A percentile compares a stretch with the other conserved stretches of the same genome.
Evolutionary conservation across 2,113 vertebrate genomes (phyloP).

Genomic region (Burhinus bistriatus): DNA sequence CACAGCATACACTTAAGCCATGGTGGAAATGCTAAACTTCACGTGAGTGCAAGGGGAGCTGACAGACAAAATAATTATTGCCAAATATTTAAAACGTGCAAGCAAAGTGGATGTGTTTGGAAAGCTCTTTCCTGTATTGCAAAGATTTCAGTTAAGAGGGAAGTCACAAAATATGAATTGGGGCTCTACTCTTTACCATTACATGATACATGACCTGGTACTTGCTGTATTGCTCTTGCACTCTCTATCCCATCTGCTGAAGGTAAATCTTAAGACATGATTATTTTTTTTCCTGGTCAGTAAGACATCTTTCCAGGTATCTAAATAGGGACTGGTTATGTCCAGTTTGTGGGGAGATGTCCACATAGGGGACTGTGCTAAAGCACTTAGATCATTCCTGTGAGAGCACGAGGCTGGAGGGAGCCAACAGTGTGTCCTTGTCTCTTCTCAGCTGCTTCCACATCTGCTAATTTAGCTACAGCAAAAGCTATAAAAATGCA

Average conservation of each 20-base stretch:
- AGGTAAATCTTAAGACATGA: too few species aligned
- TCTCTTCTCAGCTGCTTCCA: neutral
- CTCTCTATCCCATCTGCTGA: neutral
- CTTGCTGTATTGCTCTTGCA: neutral
- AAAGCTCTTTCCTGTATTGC: neutral
- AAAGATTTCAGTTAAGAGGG: neutral
- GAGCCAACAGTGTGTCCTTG: neutral
- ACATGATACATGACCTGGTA: neutral
- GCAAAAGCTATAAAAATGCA: neutral
- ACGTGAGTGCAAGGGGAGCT: neutral
- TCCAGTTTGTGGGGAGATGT: too few species aligned
- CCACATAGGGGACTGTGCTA: too few species aligned
- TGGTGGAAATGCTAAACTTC: neutral
- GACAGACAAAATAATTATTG: neutral
- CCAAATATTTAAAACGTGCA: neutral
- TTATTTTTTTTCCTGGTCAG: neutral
- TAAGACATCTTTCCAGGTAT: neutral
- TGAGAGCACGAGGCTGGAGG: accelerated
- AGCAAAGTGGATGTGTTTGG: neutral
- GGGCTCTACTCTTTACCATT: neutral
- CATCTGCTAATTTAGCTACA: neutral
- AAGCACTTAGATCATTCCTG: neutral
- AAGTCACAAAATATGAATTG: neutral
- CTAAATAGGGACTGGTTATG: neutral
- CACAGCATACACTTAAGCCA: neutral